A percentile compares a stretch with the other conserved stretches of the same genome.
Conservation (phyloP, 2,113 vertebrate genomes). For the Ovis canadensis region DNA sequence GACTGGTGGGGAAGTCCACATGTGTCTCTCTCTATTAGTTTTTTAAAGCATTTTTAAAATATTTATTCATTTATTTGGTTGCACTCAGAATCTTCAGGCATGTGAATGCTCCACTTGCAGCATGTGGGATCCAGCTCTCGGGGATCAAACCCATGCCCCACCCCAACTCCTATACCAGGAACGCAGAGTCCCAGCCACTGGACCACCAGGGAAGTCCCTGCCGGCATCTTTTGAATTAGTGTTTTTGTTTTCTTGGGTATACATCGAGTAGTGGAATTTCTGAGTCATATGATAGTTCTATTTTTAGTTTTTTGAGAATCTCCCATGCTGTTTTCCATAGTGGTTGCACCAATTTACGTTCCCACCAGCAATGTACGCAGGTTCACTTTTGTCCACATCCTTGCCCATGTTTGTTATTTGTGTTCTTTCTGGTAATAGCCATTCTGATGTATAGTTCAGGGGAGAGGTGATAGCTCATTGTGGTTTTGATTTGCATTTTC, state of each 20-base stretch:
- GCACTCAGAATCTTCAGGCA: neutral
- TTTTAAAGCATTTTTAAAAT: neutral
- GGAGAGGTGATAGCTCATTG: neutral
- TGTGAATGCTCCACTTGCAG: neutral
- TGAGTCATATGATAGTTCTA: neutral
- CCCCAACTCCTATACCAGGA: neutral
- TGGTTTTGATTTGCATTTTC: neutral
- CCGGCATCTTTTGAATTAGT: fast-evolving
- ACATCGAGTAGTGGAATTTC: neutral
- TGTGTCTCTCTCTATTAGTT: neutral
- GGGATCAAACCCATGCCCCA: neutral
- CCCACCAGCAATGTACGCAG: neutral
- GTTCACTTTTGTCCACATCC: neutral
- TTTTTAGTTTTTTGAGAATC: neutral
- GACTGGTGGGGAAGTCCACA: neutral
- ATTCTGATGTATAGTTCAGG: neutral
- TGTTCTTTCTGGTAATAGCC: neutral
- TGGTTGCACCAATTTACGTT: neutral
- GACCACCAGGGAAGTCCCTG: neutral
- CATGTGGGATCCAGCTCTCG: neutral
- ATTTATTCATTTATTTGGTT: neutral
- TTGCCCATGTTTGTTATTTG: too few species aligned
- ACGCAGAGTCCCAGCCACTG: neutral
- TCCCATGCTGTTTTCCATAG: neutral
- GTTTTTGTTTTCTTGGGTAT: neutral